Evolutionary conservation across 2,797 vertebrate genomes (phyloP).

Genomic region (Alca torda): DNA sequence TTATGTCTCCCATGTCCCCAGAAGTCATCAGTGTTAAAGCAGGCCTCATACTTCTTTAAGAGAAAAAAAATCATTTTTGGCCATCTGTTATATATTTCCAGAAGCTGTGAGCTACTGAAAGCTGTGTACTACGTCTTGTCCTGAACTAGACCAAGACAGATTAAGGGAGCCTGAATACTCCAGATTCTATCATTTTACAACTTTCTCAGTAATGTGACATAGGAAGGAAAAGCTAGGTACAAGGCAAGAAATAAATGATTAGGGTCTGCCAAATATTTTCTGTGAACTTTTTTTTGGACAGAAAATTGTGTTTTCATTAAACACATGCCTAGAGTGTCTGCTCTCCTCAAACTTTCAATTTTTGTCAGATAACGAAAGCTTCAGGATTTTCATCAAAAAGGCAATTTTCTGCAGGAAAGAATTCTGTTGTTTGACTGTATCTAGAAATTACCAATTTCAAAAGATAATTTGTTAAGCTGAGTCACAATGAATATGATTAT

Average conservation of each 20-base stretch:
- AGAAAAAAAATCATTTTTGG: neutral
- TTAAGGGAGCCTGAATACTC: neutral
- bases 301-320: neutral
- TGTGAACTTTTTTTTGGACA: neutral
- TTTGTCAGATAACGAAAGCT: neutral
- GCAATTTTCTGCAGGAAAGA: neutral
- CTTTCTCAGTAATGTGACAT: neutral
- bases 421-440: neutral
- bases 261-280: neutral
- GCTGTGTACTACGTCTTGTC: accelerated
- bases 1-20: neutral
- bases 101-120: neutral
- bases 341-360: neutral
- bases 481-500: neutral
- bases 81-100: neutral
- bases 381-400: conserved; percentile 2
- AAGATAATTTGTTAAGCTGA: neutral
- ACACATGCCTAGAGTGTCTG: neutral
- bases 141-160: neutral
- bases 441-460: neutral
- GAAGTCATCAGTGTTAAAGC: neutral
- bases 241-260: neutral
- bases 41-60: neutral
- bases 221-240: neutral
- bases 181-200: neutral